phyloP scores from a whole-genome alignment of 2,797 vertebrate genomes.

The Rhynchonycteris naso region DNA sequence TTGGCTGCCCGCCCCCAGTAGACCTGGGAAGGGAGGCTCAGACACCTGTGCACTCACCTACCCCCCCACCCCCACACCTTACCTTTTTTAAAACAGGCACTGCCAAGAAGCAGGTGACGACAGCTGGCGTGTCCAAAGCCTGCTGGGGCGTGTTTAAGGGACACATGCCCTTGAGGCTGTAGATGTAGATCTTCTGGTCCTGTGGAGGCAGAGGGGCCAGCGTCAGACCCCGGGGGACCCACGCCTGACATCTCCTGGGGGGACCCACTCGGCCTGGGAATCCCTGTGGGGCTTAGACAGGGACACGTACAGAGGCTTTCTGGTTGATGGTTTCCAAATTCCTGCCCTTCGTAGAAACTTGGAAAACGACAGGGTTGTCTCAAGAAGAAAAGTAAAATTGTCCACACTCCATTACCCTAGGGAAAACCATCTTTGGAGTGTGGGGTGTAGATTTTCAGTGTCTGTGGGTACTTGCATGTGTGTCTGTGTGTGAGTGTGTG shows the following conservation, averaged over 20 bases:
- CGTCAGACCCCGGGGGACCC: background rate
- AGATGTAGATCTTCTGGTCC: slow-evolving; percentile 97
- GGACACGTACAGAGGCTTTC: background rate
- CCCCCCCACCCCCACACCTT: slow-evolving; percentile 60
- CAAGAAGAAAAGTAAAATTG: background rate
- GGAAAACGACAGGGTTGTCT: background rate
- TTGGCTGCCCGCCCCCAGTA: rapidly evolving
- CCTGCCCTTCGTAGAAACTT: background rate
- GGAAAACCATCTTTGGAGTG: background rate
- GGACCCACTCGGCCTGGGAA: background rate
- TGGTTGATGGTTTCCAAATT: background rate
- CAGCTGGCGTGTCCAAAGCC: slow-evolving; percentile 92
- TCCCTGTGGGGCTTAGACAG: background rate
- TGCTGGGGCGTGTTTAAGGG: slow-evolving; percentile 93
- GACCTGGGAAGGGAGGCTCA: background rate
- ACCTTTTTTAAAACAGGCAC: slow-evolving; percentile 92
- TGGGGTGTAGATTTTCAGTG: background rate
- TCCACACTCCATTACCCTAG: background rate
- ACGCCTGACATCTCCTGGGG: background rate
- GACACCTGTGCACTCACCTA: rapidly evolving
- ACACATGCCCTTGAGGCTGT: slow-evolving; percentile 97
- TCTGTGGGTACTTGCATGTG: background rate
- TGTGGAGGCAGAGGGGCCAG: slow-evolving; percentile 75
- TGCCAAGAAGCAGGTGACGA: slow-evolving; percentile 93
- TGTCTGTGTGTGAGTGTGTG: background rate